These are phyloP conservation scores for Zaprionus gabonicus DNA, from an alignment of 1,140 invertebrate species.

Conservation along the genomic window DNA sequence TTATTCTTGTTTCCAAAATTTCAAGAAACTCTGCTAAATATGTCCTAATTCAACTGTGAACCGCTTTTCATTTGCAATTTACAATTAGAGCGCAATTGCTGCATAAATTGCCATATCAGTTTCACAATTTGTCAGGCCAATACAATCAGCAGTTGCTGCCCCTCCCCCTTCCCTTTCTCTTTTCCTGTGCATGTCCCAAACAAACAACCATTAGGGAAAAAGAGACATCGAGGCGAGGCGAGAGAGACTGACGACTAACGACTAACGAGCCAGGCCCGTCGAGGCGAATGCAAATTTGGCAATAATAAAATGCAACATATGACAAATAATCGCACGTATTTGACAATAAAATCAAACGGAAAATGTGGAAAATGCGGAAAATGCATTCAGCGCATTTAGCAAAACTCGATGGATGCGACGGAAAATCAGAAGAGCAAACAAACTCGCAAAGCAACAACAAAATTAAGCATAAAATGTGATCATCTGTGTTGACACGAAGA, in stretches of 20 bases:
- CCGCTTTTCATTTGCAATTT: not conserved
- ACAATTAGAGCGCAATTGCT: constrained; percentile 61
- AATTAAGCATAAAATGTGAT: constrained; percentile 84
- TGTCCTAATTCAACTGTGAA: not conserved
- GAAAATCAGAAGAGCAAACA: constrained; percentile 75
- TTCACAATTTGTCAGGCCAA: constrained; percentile 51
- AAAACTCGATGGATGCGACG: constrained; percentile 23
- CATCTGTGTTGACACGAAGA: constrained; percentile 84
- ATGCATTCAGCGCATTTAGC: constrained; percentile 42
- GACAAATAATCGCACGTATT: constrained; percentile 81
- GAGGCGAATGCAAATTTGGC: constrained; percentile 73
- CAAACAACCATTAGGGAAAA: constrained; percentile 62
- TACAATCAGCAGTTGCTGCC: constrained; percentile 25
- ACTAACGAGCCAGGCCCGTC: constrained; percentile 69
- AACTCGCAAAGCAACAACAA: constrained; percentile 32
- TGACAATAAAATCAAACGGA: constrained; percentile 74
- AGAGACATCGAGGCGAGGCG: constrained; percentile 1
- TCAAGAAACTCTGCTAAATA: too few relatives aligned
- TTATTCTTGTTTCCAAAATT: too few relatives aligned
- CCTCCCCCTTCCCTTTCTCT: not conserved
- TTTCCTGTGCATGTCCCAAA: not conserved
- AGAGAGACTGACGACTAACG: constrained; percentile 25
- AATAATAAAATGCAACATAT: constrained; percentile 81
- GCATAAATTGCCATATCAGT: constrained; percentile 67
- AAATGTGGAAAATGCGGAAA: constrained; percentile 52